These are phyloP conservation scores for Bombus pyrosoma DNA, from an alignment of 1,140 invertebrate species.

Conservation along the genomic window DNA sequence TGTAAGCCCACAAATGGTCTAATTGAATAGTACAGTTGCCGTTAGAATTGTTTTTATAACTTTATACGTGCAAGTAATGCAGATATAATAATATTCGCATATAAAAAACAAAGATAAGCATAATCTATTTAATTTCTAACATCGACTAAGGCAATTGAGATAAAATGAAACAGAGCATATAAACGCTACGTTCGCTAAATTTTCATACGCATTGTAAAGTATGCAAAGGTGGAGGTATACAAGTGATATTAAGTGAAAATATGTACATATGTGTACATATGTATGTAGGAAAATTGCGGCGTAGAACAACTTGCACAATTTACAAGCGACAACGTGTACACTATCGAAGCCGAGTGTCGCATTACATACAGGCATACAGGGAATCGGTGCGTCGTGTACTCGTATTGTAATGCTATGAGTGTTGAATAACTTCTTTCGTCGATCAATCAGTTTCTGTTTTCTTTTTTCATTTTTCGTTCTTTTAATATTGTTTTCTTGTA, in stretches of 20 bases:
- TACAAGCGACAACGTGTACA: background rate
- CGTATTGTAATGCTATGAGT: conserved; percentile 51
- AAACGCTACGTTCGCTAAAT: background rate
- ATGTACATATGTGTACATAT: background rate
- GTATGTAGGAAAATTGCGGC: conserved; percentile 24
- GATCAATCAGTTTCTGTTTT: conserved; percentile 39
- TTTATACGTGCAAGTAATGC: background rate
- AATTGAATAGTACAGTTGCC: background rate
- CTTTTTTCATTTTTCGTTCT: background rate
- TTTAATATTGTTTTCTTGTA: conserved; percentile 1
- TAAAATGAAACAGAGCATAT: background rate
- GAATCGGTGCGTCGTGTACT: conserved; percentile 5
- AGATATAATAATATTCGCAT: background rate
- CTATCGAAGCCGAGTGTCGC: background rate
- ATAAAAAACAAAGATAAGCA: background rate
- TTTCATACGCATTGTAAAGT: background rate
- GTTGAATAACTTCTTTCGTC: conserved; percentile 49
- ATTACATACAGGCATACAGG: background rate
- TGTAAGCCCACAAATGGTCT: background rate
- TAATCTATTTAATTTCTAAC: background rate
- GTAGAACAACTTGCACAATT: conserved; percentile 45
- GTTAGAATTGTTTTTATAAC: background rate
- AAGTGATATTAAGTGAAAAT: conserved; percentile 13
- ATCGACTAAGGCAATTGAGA: background rate
- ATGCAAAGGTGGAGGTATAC: background rate